These are phyloP conservation scores for Acanthurus tractus DNA, from an alignment of 2,797 vertebrate genomes.

Conservation along the genomic window DNA sequence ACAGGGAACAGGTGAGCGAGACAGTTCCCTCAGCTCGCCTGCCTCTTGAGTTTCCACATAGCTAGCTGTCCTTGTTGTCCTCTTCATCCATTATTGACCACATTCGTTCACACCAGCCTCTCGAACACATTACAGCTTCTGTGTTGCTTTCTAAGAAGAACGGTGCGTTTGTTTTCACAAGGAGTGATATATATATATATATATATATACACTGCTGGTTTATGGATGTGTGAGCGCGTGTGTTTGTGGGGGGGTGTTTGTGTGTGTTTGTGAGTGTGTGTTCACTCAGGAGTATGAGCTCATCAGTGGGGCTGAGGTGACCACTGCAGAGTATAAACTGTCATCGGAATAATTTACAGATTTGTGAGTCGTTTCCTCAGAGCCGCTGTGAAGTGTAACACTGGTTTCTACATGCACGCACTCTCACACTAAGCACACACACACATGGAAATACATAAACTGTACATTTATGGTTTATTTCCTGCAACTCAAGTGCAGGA, in stretches of 20 bases:
- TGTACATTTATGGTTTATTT: constrained; percentile 4
- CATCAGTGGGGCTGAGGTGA: constrained; percentile 60
- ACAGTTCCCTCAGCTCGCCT: constrained; percentile 22
- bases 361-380: constrained; percentile 65
- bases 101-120: constrained; percentile 80
- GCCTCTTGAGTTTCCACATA: constrained; percentile 77
- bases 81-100: constrained; percentile 87
- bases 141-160: constrained; percentile 54
- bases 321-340: constrained; percentile 68
- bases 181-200: constrained; percentile 54
- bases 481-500: constrained; percentile 1
- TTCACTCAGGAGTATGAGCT: constrained; percentile 51
- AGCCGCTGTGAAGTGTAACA: constrained; percentile 5
- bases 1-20: constrained; percentile 22
- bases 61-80: constrained; percentile 79
- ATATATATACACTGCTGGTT: constrained; percentile 24
- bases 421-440: background rate
- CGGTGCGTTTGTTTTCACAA: constrained; percentile 55
- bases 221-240: constrained; percentile 8
- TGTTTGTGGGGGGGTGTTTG: constrained; percentile 7
- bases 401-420: background rate
- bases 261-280: constrained; percentile 11
- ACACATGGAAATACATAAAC: constrained; percentile 8
- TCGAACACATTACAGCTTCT: constrained; percentile 79
- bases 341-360: constrained; percentile 69